Evolutionary conservation across 2,888 invertebrate species (phyloP).

Genomic region (Pseudococcus viburni): DNA sequence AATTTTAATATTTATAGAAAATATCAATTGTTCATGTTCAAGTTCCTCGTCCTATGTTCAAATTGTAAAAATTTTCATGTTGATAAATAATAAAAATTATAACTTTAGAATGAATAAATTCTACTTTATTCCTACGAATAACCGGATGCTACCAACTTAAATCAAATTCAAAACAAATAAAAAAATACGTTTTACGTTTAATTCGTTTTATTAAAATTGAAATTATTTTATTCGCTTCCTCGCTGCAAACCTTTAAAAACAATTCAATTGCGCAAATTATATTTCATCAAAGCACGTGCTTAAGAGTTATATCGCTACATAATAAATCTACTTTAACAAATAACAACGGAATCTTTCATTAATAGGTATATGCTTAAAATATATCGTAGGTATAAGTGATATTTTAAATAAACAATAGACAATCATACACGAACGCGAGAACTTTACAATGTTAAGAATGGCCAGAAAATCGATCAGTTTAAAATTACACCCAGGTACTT

Average conservation of each 20-base stretch:
- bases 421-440: background rate
- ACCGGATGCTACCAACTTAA: too few species aligned
- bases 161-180: background rate
- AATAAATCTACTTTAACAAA: conserved; percentile 26
- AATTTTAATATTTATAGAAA: too few species aligned
- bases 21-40: background rate
- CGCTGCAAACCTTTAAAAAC: background rate
- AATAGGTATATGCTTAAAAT: conserved; percentile 26
- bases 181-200: background rate
- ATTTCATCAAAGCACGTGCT: conserved; percentile 40
- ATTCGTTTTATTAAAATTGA: background rate
- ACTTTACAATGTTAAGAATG: background rate
- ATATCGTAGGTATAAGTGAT: background rate
- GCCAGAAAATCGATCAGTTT: background rate
- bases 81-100: too few species aligned
- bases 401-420: background rate
- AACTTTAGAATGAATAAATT: too few species aligned
- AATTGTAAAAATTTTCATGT: background rate
- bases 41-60: background rate
- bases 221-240: background rate
- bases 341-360: conserved; percentile 13
- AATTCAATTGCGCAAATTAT: conserved; percentile 1
- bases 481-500: background rate
- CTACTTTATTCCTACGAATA: too few species aligned
- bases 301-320: conserved; percentile 33